Evolutionary conservation across 1,140 invertebrate species (phyloP), one percentile per base, ranked within the genome.

Genomic region (Pseudobourletiella spinata): DNA sequence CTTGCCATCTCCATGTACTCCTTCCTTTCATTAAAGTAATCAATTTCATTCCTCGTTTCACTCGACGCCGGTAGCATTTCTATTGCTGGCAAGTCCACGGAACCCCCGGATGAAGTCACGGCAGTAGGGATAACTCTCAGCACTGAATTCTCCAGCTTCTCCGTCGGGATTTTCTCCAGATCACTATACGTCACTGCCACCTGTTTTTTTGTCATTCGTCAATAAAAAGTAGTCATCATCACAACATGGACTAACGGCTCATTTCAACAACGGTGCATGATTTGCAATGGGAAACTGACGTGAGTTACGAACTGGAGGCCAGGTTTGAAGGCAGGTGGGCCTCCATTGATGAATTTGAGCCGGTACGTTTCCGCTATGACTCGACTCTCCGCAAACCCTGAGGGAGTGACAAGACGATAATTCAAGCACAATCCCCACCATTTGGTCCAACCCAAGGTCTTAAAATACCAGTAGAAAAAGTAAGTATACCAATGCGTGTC

Each of bases 241-340:
- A n/a, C n/a, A n/a, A n/a, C n/a, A n/a, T n/a, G n/a, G n/a, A n/a
- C n/a, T n/a, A n/a, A n/a, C n/a, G n/a, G n/a, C n/a, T n/a, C n/a
- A n/a, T n/a, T n/a, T n/a, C n/a, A n/a, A n/a, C n/a, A n/a, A n/a
- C n/a, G n/a, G n/a, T n/a, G n/a, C n/a, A n/a, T n/a, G n/a, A n/a
- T n/a, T n/a, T n/a, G n/a, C n/a, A n/a, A n/a, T n/a, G n/a, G n/a
- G n/a, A n/a, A n/a, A n/a, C n/a, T 76, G 71, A 83, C 79, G 65
- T 79, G 73, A 22, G 73, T 70, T 25, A 74, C 74, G 61, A 81
- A 76, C 1, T 76, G 74, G 69, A 80, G 77, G 59, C 79, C 77
- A 2, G 82, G 82, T 70, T 79, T 82, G 68, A 83, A 85, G 28
- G 80, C 73, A 42, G 77, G 70, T 1, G 80, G 76, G 42, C 70